phyloP scores from a whole-genome alignment of 2,888 invertebrate species.

The Dioctria rufipes region DNA sequence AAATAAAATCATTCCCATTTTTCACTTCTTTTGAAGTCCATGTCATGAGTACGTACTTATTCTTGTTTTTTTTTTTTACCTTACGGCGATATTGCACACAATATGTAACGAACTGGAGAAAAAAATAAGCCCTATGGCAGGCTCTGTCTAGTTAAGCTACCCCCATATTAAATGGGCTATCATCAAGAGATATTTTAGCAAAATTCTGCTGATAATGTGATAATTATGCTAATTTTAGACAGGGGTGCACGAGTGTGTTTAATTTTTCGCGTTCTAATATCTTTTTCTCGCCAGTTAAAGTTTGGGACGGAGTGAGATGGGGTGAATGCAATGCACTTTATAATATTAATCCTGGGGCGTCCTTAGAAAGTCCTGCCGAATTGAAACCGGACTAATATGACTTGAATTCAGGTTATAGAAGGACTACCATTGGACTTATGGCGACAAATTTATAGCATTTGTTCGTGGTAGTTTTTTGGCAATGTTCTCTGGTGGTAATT shows the following conservation, averaged over 20 bases:
- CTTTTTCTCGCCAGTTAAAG: not conserved
- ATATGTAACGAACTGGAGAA: too few species aligned
- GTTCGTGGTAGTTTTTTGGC: conserved; percentile 60
- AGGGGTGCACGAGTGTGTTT: conserved; percentile 47
- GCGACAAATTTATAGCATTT: conserved; percentile 59
- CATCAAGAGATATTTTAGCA: conserved; percentile 35
- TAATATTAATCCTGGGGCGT: not conserved
- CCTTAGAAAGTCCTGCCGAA: not conserved
- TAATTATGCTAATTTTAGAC: conserved; percentile 66
- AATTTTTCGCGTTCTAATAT: conserved; percentile 49
- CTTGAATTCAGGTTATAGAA: conserved; percentile 7
- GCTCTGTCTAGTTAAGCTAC: not conserved
- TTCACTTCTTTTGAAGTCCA: too few species aligned
- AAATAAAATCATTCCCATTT: too few species aligned
- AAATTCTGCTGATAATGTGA: conserved; percentile 65
- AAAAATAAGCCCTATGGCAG: too few species aligned
- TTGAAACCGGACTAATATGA: conserved; percentile 39
- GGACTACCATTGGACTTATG: not conserved
- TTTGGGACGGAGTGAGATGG: not conserved
- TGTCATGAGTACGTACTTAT: too few species aligned
- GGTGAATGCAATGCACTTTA: conserved; percentile 1
- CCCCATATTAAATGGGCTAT: conserved; percentile 12
- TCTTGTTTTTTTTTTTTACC: too few species aligned
- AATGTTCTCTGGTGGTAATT: conserved; percentile 56
- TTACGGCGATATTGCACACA: too few species aligned